A percentile compares a stretch with the other conserved stretches of the same genome.
phyloP scores from a whole-genome alignment of 1,140 invertebrate species.

The Linepithema humile region DNA sequence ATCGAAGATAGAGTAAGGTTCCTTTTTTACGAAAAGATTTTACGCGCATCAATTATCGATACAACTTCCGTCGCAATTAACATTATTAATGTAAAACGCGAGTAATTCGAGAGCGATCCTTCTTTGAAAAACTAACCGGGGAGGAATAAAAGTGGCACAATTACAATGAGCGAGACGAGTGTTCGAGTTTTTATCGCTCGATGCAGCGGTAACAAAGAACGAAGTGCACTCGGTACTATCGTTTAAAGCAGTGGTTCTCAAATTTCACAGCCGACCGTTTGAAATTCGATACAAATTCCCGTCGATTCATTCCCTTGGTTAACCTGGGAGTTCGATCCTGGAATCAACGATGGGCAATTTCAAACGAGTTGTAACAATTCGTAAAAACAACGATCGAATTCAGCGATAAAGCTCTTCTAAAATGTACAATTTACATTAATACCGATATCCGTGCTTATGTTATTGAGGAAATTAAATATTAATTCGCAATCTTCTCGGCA shows the following conservation, averaged over 20 bases:
- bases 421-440: no score
- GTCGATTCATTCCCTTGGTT: background rate
- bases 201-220: slow-evolving; percentile 25
- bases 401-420: no score
- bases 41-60: background rate
- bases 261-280: background rate
- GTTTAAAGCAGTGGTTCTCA: slow-evolving; percentile 34
- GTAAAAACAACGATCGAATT: no score
- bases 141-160: background rate
- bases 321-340: background rate
- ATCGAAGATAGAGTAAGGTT: background rate
- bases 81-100: background rate
- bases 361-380: background rate
- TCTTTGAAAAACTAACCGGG: background rate
- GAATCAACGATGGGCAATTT: background rate
- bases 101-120: background rate
- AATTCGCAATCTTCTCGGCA: background rate
- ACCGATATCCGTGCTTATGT: background rate
- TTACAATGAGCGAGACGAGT: slow-evolving; percentile 23
- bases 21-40: background rate
- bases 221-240: slow-evolving; percentile 15
- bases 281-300: background rate
- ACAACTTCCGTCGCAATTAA: background rate
- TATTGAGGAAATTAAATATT: background rate
- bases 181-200: slow-evolving; percentile 32